Conservation (phyloP, 2,113 vertebrate genomes). For the Larimichthys polyactis region DNA sequence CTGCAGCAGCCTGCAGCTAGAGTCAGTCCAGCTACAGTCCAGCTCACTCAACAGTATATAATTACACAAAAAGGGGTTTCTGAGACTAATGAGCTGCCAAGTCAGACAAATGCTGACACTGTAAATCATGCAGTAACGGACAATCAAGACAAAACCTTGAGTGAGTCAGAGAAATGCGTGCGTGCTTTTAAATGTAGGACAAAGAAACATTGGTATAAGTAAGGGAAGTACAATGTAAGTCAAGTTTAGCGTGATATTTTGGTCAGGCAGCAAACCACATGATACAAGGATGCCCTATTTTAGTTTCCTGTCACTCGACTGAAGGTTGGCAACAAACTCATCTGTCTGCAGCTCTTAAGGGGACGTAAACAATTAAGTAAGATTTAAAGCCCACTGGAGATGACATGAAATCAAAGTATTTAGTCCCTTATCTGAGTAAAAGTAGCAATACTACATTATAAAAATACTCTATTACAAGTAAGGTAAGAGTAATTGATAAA, state of each 20-base stretch:
- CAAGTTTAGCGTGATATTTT: slow-evolving; percentile 68
- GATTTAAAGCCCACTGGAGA: not conserved
- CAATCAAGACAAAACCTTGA: slow-evolving; percentile 1
- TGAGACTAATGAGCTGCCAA: slow-evolving; percentile 12
- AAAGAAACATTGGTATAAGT: slow-evolving; percentile 1
- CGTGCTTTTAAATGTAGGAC: slow-evolving; percentile 22
- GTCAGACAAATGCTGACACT: not conserved
- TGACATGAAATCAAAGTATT: not conserved
- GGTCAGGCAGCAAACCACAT: slow-evolving; percentile 59
- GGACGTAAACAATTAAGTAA: slow-evolving; percentile 6
- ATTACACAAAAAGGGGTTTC: not conserved
- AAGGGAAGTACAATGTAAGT: slow-evolving; percentile 56
- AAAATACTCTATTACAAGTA: slow-evolving; percentile 4
- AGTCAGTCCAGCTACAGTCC: not conserved
- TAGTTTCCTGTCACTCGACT: slow-evolving; percentile 64
- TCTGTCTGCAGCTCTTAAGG: slow-evolving; percentile 16
- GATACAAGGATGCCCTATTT: slow-evolving; percentile 68
- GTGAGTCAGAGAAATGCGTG: slow-evolving; percentile 50
- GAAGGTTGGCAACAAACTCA: slow-evolving; percentile 35
- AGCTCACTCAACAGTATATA: not conserved
- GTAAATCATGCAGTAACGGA: not conserved
- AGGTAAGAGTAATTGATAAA: not conserved
- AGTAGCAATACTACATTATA: not conserved
- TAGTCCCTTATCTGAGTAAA: not conserved
- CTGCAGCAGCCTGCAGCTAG: too few species aligned